A percentile compares a stretch with the other conserved stretches of the same genome.
These are phyloP conservation scores for Tribolium madens DNA, from an alignment of 1,140 invertebrate species.

Conservation along the genomic window DNA sequence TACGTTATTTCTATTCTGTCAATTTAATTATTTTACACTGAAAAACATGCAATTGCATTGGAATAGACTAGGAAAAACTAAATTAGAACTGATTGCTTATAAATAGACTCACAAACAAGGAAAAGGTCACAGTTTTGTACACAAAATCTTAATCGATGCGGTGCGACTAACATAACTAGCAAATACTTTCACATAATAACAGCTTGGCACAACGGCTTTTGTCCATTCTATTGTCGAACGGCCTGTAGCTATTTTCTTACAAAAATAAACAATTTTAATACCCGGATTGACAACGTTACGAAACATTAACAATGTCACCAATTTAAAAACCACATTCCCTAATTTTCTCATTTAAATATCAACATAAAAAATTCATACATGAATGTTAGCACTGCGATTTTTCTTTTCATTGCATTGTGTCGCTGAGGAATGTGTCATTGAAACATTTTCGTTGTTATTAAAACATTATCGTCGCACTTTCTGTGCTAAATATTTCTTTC, in stretches of 20 bases:
- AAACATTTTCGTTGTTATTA: slow-evolving; percentile 24
- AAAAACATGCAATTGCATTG: too few relatives aligned
- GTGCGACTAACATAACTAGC: background rate
- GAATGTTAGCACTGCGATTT: background rate
- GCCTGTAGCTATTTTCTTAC: background rate
- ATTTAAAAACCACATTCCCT: background rate
- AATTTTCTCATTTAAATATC: background rate
- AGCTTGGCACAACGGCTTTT: slow-evolving; percentile 1
- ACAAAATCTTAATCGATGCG: background rate
- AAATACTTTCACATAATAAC: slow-evolving; percentile 34
- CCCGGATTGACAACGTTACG: background rate
- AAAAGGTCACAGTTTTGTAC: background rate
- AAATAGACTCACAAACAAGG: background rate
- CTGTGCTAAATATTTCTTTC: slow-evolving; percentile 16
- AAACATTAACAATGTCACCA: background rate
- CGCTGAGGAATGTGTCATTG: slow-evolving; percentile 16
- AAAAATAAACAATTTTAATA: background rate
- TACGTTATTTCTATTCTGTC: background rate
- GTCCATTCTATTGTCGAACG: slow-evolving; percentile 27
- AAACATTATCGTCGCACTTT: slow-evolving; percentile 12
- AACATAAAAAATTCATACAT: background rate
- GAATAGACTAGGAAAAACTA: background rate
- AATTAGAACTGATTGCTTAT: background rate
- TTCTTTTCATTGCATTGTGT: background rate
- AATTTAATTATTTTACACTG: too few relatives aligned